Base-by-base conservation (phyloP, 2,797 vertebrate genomes). In the Pogonophryne albipinna region DNA sequence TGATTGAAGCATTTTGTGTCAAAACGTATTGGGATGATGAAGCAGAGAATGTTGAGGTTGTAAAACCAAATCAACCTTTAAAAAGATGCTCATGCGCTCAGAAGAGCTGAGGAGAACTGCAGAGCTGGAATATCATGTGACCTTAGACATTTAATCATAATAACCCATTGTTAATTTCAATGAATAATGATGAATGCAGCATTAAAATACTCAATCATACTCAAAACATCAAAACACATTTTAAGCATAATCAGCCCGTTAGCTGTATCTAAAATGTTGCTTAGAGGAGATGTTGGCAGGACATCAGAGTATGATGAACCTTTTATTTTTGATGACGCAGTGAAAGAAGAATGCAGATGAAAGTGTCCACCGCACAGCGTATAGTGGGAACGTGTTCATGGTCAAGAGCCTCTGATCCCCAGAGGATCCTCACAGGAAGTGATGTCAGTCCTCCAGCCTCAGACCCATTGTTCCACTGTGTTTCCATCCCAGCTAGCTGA, bases 401-500 rank as follows among this genome's bases (percentile, higher is more conserved):
- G 65, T 76, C 76, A 71, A 69, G 41, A 67, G 52, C 55, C 46
- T 78, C 27, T 76, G 67, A 79, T 73, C 27, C 47, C 31, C 19
- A 47, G 55, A 81, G 52, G 56, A 62, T 86, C 84, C 76, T 71
- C 87, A 67, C 50, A 46, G 67, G 17, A 38, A 79, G 66, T 92
- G 92, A 92, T 87, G 85, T 94, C 27, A 58, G 75, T 73, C 75
- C 78, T 79, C 89, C 85, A 79, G 73, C 66, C 66, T 45, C 60
- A 76, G 76, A 61, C 72, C 85, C 84, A 92, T 92, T 94, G 93
- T 94, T 89, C 70, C 71, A 5, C 78, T 69, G 73, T 52, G 50
- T 86, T 91, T 91, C 88, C 91, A 88, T 55, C 61, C 81, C 52
- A 81, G 75, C 49, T 80, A 60, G 64, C 64, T 60, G 47, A 82